Evolutionary conservation across 2,113 vertebrate genomes (phyloP).

Genomic region (Spizaetus ornatus): DNA sequence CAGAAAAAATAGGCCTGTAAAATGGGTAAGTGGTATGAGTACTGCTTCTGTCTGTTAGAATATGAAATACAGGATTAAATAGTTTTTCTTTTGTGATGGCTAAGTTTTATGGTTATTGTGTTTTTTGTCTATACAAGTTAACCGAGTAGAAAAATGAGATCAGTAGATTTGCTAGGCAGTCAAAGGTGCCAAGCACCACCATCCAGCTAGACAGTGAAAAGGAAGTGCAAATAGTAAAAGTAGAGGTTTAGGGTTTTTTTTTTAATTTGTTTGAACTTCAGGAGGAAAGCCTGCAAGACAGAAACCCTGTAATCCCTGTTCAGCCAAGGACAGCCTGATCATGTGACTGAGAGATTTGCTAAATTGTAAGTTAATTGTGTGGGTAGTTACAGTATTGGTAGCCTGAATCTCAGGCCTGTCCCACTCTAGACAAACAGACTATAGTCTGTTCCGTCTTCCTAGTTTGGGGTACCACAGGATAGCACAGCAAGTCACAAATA

Average conservation of each 20-base stretch:
- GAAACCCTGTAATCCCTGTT: background rate
- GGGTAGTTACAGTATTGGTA: background rate
- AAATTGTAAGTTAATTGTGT: background rate
- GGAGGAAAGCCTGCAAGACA: background rate
- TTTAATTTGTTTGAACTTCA: background rate
- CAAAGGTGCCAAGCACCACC: background rate
- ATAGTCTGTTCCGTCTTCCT: background rate
- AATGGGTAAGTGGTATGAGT: background rate
- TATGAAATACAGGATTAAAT: background rate
- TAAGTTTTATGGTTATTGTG: background rate
- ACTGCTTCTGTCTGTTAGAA: background rate
- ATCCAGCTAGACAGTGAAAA: background rate
- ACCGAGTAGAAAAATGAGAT: background rate
- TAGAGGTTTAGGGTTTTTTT: too few species aligned
- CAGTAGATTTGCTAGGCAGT: background rate
- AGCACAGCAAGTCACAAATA: rapidly evolving
- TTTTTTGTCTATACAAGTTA: background rate
- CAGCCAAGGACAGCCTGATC: background rate
- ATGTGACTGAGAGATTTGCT: background rate
- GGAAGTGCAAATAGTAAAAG: background rate
- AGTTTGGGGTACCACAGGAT: background rate
- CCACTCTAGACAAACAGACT: background rate
- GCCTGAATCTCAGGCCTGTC: rapidly evolving
- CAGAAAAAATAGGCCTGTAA: background rate
- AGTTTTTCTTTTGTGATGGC: background rate